A percentile compares a stretch with the other conserved stretches of the same genome.
Conservation (phyloP, 2,888 invertebrate genomes). For the Griposia aprilina region DNA sequence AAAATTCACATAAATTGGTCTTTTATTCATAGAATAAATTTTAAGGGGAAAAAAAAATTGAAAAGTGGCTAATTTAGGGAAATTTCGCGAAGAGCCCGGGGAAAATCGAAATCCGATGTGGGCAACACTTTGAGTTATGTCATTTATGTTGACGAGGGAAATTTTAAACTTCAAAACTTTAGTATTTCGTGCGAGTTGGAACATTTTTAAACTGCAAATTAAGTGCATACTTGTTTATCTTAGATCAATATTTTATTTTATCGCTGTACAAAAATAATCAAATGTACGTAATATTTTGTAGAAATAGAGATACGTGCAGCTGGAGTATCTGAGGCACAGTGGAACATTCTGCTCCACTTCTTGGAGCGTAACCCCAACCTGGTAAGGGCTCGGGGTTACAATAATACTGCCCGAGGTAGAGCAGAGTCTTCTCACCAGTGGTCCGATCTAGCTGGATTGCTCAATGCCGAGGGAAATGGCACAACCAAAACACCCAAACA, state of each 20-base stretch:
- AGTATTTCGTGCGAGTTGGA: too few species aligned
- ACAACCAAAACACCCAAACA: background rate
- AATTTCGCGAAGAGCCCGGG: too few species aligned
- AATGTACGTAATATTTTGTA: background rate
- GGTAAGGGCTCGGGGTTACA: background rate
- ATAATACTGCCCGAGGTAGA: background rate
- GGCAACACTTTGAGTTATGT: too few species aligned
- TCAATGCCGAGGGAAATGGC: background rate
- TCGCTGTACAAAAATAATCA: background rate
- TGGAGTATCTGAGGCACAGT: background rate
- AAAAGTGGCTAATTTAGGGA: too few species aligned
- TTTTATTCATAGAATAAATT: too few species aligned
- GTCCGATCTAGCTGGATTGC: background rate
- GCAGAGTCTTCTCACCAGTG: conserved; percentile 1
- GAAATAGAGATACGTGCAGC: background rate
- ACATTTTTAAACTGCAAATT: background rate
- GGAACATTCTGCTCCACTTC: background rate
- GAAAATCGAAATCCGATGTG: too few species aligned
- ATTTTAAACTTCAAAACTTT: too few species aligned
- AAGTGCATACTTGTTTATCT: background rate
- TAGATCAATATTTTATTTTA: background rate
- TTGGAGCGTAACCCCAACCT: background rate
- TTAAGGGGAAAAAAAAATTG: too few species aligned
- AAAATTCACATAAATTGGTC: too few species aligned
- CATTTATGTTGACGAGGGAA: too few species aligned